These are phyloP conservation scores for Morone saxatilis DNA, from an alignment of 2,113 vertebrate genomes.

Conservation along the genomic window DNA sequence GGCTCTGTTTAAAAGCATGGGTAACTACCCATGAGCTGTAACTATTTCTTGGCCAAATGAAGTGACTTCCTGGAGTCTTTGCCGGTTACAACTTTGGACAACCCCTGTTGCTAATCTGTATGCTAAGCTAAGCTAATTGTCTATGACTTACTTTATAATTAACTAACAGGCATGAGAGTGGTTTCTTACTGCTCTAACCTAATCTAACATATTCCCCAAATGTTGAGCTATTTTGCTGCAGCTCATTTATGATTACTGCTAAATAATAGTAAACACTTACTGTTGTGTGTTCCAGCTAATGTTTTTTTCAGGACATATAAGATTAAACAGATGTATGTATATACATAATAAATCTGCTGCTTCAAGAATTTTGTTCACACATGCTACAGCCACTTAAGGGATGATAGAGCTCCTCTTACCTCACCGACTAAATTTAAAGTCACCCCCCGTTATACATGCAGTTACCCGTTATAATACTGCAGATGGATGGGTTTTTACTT, in stretches of 20 bases:
- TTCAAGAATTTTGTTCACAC: constrained; percentile 26
- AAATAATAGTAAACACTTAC: neutral
- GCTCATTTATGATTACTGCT: too few relatives aligned
- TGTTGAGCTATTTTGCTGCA: neutral
- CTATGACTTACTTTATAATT: neutral
- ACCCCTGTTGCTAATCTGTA: neutral
- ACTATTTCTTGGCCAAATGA: neutral
- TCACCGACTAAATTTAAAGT: constrained; percentile 21
- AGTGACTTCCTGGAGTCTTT: neutral
- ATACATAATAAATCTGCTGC: constrained; percentile 42
- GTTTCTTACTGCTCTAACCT: neutral
- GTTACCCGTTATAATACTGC: neutral
- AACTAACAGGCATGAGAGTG: neutral
- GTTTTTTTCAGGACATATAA: neutral
- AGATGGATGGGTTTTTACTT: constrained; percentile 10
- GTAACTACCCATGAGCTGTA: neutral
- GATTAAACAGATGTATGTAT: neutral
- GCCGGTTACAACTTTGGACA: neutral
- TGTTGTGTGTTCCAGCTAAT: neutral
- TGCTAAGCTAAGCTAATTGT: neutral
- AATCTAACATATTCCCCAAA: neutral
- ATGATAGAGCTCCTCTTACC: neutral
- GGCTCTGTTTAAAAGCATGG: neutral
- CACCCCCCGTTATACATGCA: neutral
- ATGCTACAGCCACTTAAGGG: constrained; percentile 4